A percentile compares a stretch with the other conserved stretches of the same genome.
These are phyloP conservation scores for Pseudochirops corinnae DNA, from an alignment of 2,797 vertebrate species.

Conservation along the genomic window DNA sequence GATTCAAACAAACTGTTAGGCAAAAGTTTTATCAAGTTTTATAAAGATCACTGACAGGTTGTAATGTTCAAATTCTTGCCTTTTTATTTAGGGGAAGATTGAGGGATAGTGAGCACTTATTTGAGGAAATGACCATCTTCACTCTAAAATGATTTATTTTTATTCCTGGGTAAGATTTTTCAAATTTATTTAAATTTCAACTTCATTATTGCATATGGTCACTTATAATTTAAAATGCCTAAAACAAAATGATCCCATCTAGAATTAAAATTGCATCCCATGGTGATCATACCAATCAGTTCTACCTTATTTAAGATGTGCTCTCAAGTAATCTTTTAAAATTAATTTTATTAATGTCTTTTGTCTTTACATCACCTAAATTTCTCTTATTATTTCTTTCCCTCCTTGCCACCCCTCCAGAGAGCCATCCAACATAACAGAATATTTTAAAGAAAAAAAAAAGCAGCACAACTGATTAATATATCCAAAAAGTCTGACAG, in stretches of 20 bases:
- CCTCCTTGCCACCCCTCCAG: background rate
- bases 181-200: background rate
- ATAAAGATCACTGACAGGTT: background rate
- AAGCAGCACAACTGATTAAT: background rate
- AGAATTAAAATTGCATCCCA: background rate
- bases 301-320: background rate
- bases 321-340: background rate
- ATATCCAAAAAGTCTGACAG: background rate
- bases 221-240: background rate
- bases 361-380: background rate
- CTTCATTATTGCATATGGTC: background rate
- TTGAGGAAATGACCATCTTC: background rate
- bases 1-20: constrained; percentile 21
- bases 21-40: constrained; percentile 15
- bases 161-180: constrained; percentile 11
- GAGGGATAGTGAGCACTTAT: background rate
- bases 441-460: background rate
- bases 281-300: background rate
- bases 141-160: constrained; percentile 1
- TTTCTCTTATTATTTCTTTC: background rate
- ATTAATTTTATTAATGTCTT: background rate
- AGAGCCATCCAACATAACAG: background rate
- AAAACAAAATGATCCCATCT: background rate
- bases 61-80: constrained; percentile 8
- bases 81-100: constrained; percentile 14